phyloP scores from a whole-genome alignment of 2,888 invertebrate genomes.

The Cephus nigrinus region DNA sequence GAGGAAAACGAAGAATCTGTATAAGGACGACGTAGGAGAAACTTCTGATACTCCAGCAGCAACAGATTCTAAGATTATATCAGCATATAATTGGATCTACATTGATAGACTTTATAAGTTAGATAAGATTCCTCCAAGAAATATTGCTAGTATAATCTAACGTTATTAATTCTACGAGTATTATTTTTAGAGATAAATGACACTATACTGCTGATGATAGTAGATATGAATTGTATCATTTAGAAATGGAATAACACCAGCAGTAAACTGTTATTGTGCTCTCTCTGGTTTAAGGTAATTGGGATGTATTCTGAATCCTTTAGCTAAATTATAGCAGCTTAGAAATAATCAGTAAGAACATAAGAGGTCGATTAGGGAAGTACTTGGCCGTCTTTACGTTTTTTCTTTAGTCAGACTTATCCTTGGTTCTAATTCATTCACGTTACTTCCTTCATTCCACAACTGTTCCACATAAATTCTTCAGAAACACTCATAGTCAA shows the following conservation, averaged over 20 bases:
- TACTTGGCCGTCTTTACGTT: neutral
- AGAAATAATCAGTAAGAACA: neutral
- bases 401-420: neutral
- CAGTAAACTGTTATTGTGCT: neutral
- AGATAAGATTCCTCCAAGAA: neutral
- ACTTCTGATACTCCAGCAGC: neutral
- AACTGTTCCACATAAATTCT: neutral
- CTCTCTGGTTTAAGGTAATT: neutral
- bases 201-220: neutral
- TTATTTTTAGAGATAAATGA: neutral
- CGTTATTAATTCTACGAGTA: neutral
- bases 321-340: neutral
- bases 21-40: neutral
- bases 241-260: neutral
- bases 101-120: neutral
- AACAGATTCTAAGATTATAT: neutral
- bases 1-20: neutral
- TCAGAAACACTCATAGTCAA: neutral
- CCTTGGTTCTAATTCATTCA: neutral
- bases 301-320: neutral
- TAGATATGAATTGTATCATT: neutral
- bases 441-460: neutral
- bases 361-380: neutral
- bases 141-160: neutral
- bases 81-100: neutral